phyloP scores from a whole-genome alignment of 2,113 vertebrate species.

The Lophotis ruficrista region DNA sequence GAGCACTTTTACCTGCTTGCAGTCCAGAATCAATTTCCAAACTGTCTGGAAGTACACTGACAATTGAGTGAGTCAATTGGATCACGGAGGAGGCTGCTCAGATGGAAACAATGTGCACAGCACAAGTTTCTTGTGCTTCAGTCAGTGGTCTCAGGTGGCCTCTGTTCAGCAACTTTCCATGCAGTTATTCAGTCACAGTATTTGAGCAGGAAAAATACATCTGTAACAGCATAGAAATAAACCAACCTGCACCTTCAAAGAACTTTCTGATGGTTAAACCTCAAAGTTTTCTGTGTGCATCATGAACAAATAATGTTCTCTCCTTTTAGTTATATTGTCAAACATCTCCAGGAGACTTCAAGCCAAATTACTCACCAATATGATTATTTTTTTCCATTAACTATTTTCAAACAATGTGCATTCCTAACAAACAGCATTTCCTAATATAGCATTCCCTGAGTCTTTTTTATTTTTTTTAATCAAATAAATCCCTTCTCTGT shows the following conservation, averaged over 20 bases:
- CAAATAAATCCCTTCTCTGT: not conserved
- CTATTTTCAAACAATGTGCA: not conserved
- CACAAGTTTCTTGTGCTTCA: not conserved
- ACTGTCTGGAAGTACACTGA: not conserved
- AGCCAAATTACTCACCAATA: not conserved
- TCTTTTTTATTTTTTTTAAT: not conserved
- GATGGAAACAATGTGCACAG: not conserved
- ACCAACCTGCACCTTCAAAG: not conserved
- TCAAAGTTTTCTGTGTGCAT: not conserved
- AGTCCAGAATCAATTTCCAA: not conserved
- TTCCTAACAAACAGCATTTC: not conserved
- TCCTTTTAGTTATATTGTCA: not conserved
- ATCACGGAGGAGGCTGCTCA: not conserved
- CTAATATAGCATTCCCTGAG: not conserved
- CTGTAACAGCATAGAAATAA: not conserved
- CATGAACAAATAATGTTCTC: not conserved
- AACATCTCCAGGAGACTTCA: not conserved
- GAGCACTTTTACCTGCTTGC: not conserved
- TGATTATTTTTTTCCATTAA: not conserved
- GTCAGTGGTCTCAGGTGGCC: not conserved
- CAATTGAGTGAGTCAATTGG: accelerated
- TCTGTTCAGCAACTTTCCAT: not conserved
- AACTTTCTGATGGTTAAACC: not conserved
- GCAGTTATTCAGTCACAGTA: not conserved
- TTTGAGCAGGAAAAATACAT: not conserved